Conservation (phyloP, 2,888 invertebrate genomes). For the Eulithis testata region DNA sequence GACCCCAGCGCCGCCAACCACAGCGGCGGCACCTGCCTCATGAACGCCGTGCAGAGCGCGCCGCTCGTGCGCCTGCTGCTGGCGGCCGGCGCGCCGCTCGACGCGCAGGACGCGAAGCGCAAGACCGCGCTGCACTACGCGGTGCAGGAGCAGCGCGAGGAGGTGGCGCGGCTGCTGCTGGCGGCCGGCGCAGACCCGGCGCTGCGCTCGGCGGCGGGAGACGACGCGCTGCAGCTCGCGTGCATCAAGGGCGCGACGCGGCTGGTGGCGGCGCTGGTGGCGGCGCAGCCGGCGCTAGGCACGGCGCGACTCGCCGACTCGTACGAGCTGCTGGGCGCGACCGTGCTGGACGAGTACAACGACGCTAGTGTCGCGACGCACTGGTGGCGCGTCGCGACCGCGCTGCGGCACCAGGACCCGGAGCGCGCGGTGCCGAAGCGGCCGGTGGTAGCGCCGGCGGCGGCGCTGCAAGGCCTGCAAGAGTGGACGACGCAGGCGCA, state of each 20-base stretch:
- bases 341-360: slow-evolving; percentile 94
- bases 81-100: slow-evolving; percentile 90
- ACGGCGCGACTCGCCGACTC: slow-evolving; percentile 91
- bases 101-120: slow-evolving; percentile 94
- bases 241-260: slow-evolving; percentile 88
- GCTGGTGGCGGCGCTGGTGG: slow-evolving; percentile 66
- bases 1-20: slow-evolving; percentile 93
- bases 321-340: slow-evolving; percentile 93
- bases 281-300: slow-evolving; percentile 87
- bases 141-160: slow-evolving; percentile 90
- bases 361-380: slow-evolving; percentile 88
- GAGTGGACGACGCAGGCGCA: slow-evolving; percentile 91
- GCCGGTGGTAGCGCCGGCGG: slow-evolving; percentile 83
- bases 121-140: slow-evolving; percentile 97
- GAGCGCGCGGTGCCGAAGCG: slow-evolving; percentile 73
- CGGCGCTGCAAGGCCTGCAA: slow-evolving; percentile 85
- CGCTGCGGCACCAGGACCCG: slow-evolving; percentile 45
- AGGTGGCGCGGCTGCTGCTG: slow-evolving; percentile 92
- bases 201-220: slow-evolving; percentile 91
- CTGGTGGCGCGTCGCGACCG: slow-evolving; percentile 91
- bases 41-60: slow-evolving; percentile 95
- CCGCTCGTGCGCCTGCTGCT: slow-evolving; percentile 92
- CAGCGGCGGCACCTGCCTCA: slow-evolving; percentile 96
- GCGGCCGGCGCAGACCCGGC: slow-evolving; percentile 92
- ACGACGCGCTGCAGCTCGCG: slow-evolving; percentile 95